These are phyloP conservation scores for Menidia beryllina DNA, from an alignment of 2,113 vertebrate species.

Conservation along the genomic window DNA sequence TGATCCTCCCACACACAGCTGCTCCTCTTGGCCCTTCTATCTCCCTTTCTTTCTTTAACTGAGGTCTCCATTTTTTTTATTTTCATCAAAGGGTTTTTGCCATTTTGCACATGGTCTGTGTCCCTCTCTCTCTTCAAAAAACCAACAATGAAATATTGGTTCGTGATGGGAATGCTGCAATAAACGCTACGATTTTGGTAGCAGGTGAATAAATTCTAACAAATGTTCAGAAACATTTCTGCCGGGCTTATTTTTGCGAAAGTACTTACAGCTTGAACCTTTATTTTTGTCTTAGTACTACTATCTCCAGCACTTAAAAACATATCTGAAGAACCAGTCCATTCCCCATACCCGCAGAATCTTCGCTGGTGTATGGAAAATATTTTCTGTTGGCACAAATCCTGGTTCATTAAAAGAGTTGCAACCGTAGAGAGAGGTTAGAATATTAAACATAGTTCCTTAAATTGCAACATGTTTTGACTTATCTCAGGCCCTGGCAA, in stretches of 20 bases:
- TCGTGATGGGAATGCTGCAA: neutral
- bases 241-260: neutral
- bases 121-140: neutral
- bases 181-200: neutral
- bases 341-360: neutral
- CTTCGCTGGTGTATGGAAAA: neutral
- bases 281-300: neutral
- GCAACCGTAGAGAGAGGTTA: neutral
- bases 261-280: neutral
- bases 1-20: constrained; percentile 76
- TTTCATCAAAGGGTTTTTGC: neutral
- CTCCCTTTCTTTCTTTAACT: constrained; percentile 28
- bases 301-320: constrained; percentile 13
- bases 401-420: neutral
- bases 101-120: neutral
- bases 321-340: neutral
- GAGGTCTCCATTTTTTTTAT: constrained; percentile 29
- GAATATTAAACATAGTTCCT: neutral
- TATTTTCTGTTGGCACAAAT: neutral
- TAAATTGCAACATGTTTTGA: constrained; percentile 16
- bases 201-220: neutral
- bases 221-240: neutral
- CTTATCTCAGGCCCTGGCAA: constrained; percentile 14
- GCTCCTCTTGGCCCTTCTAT: constrained; percentile 52
- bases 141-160: neutral